These are phyloP conservation scores for Uria lomvia DNA, from an alignment of 2,113 vertebrate species.

Conservation along the genomic window DNA sequence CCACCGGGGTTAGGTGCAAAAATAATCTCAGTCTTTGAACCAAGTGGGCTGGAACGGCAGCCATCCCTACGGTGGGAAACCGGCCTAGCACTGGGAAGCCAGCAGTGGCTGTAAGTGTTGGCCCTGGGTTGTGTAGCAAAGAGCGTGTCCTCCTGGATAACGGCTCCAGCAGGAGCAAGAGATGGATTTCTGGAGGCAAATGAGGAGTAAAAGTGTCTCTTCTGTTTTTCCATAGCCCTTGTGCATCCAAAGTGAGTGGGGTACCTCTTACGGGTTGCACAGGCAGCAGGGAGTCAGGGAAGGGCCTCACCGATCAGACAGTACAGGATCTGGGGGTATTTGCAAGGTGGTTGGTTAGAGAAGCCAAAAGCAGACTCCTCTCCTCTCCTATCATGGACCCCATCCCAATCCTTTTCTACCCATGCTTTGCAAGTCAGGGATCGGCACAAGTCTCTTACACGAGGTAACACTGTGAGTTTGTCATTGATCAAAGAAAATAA, in stretches of 20 bases:
- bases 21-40: neutral
- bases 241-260: neutral
- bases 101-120: neutral
- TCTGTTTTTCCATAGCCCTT: neutral
- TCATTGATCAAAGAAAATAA: neutral
- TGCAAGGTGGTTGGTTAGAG: neutral
- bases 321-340: neutral
- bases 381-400: neutral
- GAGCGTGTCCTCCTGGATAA: neutral
- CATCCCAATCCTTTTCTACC: neutral
- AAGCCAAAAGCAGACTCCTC: neutral
- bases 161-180: neutral
- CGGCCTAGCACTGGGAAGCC: neutral
- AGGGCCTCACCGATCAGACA: neutral
- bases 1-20: neutral
- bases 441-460: neutral
- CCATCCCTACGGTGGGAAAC: accelerated
- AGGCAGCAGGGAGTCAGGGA: neutral
- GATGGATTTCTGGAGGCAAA: neutral
- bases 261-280: neutral
- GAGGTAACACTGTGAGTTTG: neutral
- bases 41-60: neutral
- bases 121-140: neutral
- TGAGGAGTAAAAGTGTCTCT: accelerated
- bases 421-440: neutral